Evolutionary conservation across 2,888 invertebrate species (phyloP).

Genomic region (Atherix ibis): DNA sequence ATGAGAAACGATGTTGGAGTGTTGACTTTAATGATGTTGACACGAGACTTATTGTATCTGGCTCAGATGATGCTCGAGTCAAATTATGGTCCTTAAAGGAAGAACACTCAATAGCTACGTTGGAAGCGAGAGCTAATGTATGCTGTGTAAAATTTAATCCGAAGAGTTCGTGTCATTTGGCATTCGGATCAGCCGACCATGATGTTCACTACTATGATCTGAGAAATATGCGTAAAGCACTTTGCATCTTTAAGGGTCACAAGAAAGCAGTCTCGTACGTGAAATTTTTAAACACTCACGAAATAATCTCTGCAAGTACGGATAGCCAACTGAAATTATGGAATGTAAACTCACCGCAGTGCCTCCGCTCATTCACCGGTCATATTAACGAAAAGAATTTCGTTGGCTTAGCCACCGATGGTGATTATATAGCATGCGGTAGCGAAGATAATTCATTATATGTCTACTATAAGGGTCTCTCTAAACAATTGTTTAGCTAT

Average conservation of each 20-base stretch:
- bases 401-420: constrained; percentile 83
- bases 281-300: constrained; percentile 69
- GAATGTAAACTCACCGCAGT: constrained; percentile 61
- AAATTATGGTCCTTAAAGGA: constrained; percentile 84
- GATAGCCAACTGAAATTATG: constrained; percentile 84
- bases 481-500: constrained; percentile 71
- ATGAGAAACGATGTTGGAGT: constrained; percentile 91
- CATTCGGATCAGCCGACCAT: constrained; percentile 94
- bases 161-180: constrained; percentile 68
- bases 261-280: constrained; percentile 90
- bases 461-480: constrained; percentile 79
- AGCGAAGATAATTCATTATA: constrained; percentile 89
- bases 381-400: constrained; percentile 94
- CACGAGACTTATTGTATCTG: constrained; percentile 76
- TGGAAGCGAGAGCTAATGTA: constrained; percentile 88
- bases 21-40: constrained; percentile 89
- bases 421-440: constrained; percentile 84
- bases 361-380: constrained; percentile 72
- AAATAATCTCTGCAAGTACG: constrained; percentile 83
- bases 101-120: constrained; percentile 69
- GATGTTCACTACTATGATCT: constrained; percentile 93
- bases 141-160: constrained; percentile 90
- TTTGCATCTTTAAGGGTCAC: constrained; percentile 75
- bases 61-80: constrained; percentile 83
- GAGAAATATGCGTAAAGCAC: constrained; percentile 62